phyloP scores from a whole-genome alignment of 1,140 invertebrate species.

The Telenomus remus region DNA sequence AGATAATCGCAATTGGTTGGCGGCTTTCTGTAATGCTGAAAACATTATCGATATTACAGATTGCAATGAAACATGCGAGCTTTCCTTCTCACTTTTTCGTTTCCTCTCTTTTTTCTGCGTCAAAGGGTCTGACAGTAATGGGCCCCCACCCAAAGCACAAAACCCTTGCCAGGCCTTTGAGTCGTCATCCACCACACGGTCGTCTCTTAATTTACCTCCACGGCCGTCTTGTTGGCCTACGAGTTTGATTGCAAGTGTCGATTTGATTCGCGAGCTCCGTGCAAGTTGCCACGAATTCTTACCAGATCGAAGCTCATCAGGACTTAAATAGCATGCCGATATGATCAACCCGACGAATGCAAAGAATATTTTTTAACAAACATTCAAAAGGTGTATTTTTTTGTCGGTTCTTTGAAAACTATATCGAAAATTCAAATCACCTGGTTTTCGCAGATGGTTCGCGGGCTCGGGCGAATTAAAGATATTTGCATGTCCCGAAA shows the following conservation, averaged over 20 bases:
- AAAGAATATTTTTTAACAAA: constrained; percentile 44
- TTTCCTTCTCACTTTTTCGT: constrained; percentile 59
- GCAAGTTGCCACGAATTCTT: constrained; percentile 59
- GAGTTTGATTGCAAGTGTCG: constrained; percentile 66
- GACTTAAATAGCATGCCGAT: constrained; percentile 51
- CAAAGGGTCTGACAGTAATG: constrained; percentile 65
- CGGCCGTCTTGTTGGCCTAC: constrained; percentile 47
- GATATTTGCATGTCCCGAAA: constrained; percentile 54
- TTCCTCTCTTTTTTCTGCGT: constrained; percentile 42
- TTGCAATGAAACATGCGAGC: constrained; percentile 74
- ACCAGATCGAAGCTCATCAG: constrained; percentile 55
- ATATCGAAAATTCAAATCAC: constrained; percentile 35
- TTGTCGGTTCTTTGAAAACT: too few species aligned
- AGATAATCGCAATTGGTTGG: constrained; percentile 72
- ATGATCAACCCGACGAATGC: constrained; percentile 39
- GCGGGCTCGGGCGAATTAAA: constrained; percentile 46
- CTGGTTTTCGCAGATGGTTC: constrained; percentile 44
- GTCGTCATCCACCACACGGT: constrained; percentile 52
- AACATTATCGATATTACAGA: constrained; percentile 72
- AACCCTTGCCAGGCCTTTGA: constrained; percentile 49
- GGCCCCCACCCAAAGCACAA: constrained; percentile 49
- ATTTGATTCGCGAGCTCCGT: constrained; percentile 62
- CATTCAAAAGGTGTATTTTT: constrained; percentile 53
- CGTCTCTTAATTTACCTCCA: constrained; percentile 66
- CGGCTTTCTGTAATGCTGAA: constrained; percentile 55